A percentile compares a stretch with the other conserved stretches of the same genome.
Evolutionary conservation across 2,113 vertebrate species (phyloP).

Genomic region (Bubalus kerabau): DNA sequence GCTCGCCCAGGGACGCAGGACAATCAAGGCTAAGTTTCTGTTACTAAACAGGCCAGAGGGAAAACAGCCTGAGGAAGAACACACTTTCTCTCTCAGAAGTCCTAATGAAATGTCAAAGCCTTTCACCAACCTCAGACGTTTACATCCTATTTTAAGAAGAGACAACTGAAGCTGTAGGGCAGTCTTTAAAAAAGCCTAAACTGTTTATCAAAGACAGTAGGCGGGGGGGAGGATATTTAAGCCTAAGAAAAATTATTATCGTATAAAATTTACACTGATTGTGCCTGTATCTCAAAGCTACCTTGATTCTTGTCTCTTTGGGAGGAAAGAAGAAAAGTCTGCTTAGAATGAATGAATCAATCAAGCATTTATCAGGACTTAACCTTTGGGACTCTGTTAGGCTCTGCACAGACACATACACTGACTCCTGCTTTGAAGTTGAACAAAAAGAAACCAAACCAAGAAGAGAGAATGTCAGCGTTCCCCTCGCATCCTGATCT

Average conservation of each 20-base stretch:
- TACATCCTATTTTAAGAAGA: conserved; percentile 1
- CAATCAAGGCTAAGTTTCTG: background rate
- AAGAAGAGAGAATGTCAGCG: background rate
- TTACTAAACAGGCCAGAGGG: background rate
- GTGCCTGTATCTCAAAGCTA: background rate
- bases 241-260: background rate
- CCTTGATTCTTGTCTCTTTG: background rate
- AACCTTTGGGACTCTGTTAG: background rate
- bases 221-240: background rate
- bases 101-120: background rate
- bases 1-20: background rate
- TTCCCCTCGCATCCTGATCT: background rate
- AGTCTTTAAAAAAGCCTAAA: background rate
- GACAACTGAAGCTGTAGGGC: background rate
- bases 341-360: background rate
- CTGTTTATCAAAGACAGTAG: background rate
- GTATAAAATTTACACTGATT: background rate
- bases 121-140: background rate
- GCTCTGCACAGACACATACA: background rate
- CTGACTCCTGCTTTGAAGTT: background rate
- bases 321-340: background rate
- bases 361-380: background rate
- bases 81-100: background rate
- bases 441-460: background rate
- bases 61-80: background rate